These are phyloP conservation scores for Drosophila erecta DNA, from an alignment of 1,140 invertebrate species.

Conservation along the genomic window DNA sequence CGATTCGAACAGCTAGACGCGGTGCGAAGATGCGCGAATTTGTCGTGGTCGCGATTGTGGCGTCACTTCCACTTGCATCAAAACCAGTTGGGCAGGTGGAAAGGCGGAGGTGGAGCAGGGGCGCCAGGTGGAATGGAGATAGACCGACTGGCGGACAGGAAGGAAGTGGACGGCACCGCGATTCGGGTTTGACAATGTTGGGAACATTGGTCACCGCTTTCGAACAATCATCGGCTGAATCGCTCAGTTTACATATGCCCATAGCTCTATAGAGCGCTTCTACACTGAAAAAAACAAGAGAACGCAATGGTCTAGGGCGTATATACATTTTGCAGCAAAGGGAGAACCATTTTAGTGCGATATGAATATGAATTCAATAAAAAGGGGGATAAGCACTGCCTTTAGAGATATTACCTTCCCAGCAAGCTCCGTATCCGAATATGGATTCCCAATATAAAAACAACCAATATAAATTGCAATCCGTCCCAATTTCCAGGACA, in stretches of 20 bases:
- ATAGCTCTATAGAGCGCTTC: neutral
- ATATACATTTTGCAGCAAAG: too few relatives aligned
- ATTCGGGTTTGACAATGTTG: constrained; percentile 37
- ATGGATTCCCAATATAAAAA: too few relatives aligned
- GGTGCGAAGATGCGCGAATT: constrained; percentile 65
- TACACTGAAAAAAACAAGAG: neutral
- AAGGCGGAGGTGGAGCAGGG: neutral
- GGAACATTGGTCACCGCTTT: constrained; percentile 17
- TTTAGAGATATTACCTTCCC: too few relatives aligned
- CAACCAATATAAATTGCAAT: too few relatives aligned
- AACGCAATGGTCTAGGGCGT: too few relatives aligned
- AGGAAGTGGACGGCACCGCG: constrained; percentile 36
- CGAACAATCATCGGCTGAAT: constrained; percentile 1
- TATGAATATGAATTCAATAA: too few relatives aligned
- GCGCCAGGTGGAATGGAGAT: neutral
- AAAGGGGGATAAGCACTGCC: too few relatives aligned
- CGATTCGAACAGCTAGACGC: constrained; percentile 39
- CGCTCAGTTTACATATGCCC: neutral
- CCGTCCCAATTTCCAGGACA: constrained; percentile 53
- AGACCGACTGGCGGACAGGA: constrained; percentile 38
- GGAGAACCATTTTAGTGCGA: too few relatives aligned
- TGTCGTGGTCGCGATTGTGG: constrained; percentile 24
- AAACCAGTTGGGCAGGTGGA: constrained; percentile 44
- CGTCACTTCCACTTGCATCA: constrained; percentile 63
- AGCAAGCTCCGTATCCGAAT: too few relatives aligned